These are phyloP conservation scores for Pristionchus mayeri DNA, from an alignment of 2,888 invertebrate genomes.

Conservation along the genomic window DNA sequence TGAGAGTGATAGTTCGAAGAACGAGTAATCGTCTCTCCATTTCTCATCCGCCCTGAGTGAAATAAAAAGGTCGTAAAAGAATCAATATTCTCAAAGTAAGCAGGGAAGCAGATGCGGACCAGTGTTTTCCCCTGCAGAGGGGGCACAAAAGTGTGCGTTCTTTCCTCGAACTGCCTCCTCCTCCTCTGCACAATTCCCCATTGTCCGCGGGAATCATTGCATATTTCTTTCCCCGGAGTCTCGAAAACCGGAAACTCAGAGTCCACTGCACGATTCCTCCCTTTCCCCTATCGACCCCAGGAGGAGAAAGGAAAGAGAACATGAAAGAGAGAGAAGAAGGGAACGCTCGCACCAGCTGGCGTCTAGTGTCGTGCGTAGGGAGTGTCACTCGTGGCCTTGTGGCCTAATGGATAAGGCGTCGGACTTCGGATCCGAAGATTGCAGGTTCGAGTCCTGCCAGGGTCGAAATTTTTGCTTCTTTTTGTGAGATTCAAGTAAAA, in stretches of 20 bases:
- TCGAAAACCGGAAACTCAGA: conserved; percentile 15
- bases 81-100: no score
- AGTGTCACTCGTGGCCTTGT: conserved; percentile 62
- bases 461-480: conserved; percentile 54
- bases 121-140: not conserved
- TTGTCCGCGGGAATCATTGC: conserved; percentile 16
- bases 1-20: no score
- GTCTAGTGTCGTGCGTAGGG: not conserved
- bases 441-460: conserved; percentile 74
- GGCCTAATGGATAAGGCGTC: conserved; percentile 76
- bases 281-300: no score
- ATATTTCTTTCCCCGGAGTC: conserved; percentile 14
- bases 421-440: conserved; percentile 75
- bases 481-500: no score
- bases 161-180: conserved; percentile 21
- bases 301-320: not conserved
- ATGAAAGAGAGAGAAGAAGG: not conserved
- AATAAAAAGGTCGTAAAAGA: no score
- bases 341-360: conserved; percentile 1
- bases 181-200: conserved; percentile 16
- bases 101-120: no score
- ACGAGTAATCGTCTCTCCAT: no score
- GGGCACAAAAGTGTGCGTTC: not conserved
- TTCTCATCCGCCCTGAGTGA: no score
- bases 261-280: not conserved